phyloP scores from a whole-genome alignment of 2,888 invertebrate genomes.

The Frankliniella fusca region DNA sequence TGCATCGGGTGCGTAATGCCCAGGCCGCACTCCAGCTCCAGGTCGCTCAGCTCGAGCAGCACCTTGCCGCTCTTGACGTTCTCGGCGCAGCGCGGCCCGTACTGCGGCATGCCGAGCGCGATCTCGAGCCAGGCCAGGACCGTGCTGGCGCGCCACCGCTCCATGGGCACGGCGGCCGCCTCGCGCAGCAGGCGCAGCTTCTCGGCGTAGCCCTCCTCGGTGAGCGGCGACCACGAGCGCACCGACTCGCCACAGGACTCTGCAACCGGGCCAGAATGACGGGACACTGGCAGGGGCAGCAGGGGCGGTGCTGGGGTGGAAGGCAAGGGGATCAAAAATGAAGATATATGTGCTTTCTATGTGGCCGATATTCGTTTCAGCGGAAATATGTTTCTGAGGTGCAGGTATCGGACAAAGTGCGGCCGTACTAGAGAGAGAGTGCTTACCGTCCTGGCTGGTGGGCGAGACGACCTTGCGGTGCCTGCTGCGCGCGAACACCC shows the following conservation, averaged over 20 bases:
- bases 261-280: neutral
- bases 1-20: slow-evolving; percentile 92
- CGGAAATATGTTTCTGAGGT: too few species aligned
- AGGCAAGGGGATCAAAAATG: neutral
- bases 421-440: neutral
- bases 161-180: slow-evolving; percentile 78
- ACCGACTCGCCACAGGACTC: slow-evolving; percentile 37
- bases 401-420: too few species aligned
- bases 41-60: slow-evolving; percentile 83
- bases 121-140: slow-evolving; percentile 93
- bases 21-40: slow-evolving; percentile 84
- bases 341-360: too few species aligned
- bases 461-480: slow-evolving; percentile 72
- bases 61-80: slow-evolving; percentile 95
- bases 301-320: neutral
- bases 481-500: slow-evolving; percentile 80
- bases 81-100: slow-evolving; percentile 82
- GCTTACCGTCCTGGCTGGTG: slow-evolving; percentile 58
- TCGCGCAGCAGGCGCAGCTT: slow-evolving; percentile 73
- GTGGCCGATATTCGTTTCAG: too few species aligned
- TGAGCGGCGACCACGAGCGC: slow-evolving; percentile 62
- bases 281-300: neutral
- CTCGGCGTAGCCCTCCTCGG: slow-evolving; percentile 69
- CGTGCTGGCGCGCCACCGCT: slow-evolving; percentile 87
- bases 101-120: slow-evolving; percentile 90